Conservation (phyloP, 2,888 invertebrate genomes). For the Palloptera scutellata region DNA sequence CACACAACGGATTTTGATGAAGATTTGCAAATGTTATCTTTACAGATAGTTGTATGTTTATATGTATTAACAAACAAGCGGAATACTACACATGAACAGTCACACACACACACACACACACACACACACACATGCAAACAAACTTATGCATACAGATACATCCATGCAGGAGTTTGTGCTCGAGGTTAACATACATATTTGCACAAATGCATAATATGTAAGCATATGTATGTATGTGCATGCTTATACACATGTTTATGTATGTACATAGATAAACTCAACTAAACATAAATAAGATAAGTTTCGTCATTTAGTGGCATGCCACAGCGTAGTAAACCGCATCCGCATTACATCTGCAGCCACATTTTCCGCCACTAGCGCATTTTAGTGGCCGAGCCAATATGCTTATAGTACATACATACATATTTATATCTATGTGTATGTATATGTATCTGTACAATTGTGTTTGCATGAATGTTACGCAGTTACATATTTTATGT, state of each 20-base stretch:
- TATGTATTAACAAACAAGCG: not conserved
- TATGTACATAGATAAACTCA: not conserved
- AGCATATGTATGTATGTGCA: constrained; percentile 6
- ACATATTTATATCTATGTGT: constrained; percentile 6
- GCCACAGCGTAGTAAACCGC: constrained; percentile 33
- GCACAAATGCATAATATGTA: too few relatives aligned
- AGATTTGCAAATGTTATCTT: constrained; percentile 30
- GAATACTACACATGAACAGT: constrained; percentile 14
- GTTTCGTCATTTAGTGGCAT: constrained; percentile 33
- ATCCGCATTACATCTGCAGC: not conserved
- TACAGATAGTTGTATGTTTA: constrained; percentile 5
- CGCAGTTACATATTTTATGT: not conserved
- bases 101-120: constrained; percentile 7
- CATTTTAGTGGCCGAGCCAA: constrained; percentile 1
- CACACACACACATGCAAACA: constrained; percentile 11
- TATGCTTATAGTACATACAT: constrained; percentile 14
- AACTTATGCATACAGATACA: not conserved
- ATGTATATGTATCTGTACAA: not conserved
- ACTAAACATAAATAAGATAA: constrained; percentile 35
- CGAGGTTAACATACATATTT: too few relatives aligned
- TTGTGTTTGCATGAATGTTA: not conserved
- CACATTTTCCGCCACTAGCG: constrained; percentile 19
- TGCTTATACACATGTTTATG: constrained; percentile 6
- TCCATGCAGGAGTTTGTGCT: too few relatives aligned
- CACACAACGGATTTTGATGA: constrained; percentile 29